phyloP scores from a whole-genome alignment of 2,113 vertebrate genomes.

The Chlamydotis undulata region DNA sequence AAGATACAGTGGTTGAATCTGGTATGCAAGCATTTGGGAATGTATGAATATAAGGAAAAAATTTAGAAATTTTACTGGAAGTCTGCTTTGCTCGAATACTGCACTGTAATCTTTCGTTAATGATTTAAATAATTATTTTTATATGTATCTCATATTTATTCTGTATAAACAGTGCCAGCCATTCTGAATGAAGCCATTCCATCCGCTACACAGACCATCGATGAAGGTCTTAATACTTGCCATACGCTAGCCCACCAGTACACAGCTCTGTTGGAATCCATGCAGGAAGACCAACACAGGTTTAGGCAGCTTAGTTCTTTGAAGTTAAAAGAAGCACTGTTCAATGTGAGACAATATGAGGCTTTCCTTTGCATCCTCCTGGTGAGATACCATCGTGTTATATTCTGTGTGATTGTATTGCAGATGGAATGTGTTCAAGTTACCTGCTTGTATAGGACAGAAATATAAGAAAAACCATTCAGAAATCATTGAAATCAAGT shows the following conservation, averaged over 20 bases:
- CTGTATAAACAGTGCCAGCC: constrained; percentile 77
- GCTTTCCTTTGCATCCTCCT: constrained; percentile 84
- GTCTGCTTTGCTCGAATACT: neutral
- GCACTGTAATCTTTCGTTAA: neutral
- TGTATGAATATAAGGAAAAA: neutral
- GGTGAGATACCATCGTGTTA: constrained; percentile 74
- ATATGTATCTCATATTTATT: neutral
- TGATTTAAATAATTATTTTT: neutral
- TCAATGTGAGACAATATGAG: constrained; percentile 87
- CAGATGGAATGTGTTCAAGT: neutral
- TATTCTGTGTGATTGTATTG: neutral
- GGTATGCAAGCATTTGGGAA: neutral
- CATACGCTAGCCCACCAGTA: constrained; percentile 76
- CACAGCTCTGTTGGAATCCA: constrained; percentile 83
- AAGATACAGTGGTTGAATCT: neutral
- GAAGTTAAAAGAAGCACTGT: constrained; percentile 84
- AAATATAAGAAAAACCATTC: neutral
- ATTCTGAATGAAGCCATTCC: constrained; percentile 78
- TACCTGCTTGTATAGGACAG: neutral
- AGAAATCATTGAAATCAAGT: neutral
- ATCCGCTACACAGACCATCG: constrained; percentile 52
- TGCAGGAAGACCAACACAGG: neutral
- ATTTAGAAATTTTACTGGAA: neutral
- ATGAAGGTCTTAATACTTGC: constrained; percentile 72
- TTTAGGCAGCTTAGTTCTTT: neutral